Evolutionary conservation across 2,113 vertebrate species (phyloP), one percentile per base, ranked within the genome.

Genomic region (Hiodon tergisus): DNA sequence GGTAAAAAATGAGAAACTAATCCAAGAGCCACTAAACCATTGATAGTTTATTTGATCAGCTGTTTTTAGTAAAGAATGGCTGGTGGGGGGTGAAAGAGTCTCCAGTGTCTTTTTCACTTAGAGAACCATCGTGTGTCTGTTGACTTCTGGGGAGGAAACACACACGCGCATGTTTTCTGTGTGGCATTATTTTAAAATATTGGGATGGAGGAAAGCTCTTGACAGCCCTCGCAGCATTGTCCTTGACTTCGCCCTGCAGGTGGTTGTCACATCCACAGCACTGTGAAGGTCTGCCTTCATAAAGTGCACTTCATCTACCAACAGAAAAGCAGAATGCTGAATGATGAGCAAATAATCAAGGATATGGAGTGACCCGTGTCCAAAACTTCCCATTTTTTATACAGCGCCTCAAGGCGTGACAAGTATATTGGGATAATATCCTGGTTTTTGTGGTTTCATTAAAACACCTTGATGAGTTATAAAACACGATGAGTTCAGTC

Each of bases 1-100:
- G 31, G 9, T 59, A 71, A 58, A 58, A 58, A 58, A 10, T 47
- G 11, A 71, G 54, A 11, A 14, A 71, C 55, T 9, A 13, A 60
- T 48, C 60, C 31, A 31, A 31, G 65, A 47, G 70, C 46, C 69
- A 59, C 50, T 48, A 71, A 31, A 71, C 14, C 57, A 58, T 13
- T 46, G 31, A 31, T 31, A 31, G 9, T 74, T 74, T 55, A 48
- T 69, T 74, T 69, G 71, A 61, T 69, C 60, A 66, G 67, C 14
- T 74, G 72, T 74, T 74, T 54, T 69, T 48, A 31, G 7, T 50
- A 16, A 9, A 74, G 10, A 71, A 71, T 17, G 16, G 16, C 14
- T 16, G 8, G 7, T 10, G 13, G 11, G 7, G 55, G 50, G 31
- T 31, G 46, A 71, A 59, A 31, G 31, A 7, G 10, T 47, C 57